phyloP scores from a whole-genome alignment of 2,888 invertebrate species.

The Caradrina kadenii region DNA sequence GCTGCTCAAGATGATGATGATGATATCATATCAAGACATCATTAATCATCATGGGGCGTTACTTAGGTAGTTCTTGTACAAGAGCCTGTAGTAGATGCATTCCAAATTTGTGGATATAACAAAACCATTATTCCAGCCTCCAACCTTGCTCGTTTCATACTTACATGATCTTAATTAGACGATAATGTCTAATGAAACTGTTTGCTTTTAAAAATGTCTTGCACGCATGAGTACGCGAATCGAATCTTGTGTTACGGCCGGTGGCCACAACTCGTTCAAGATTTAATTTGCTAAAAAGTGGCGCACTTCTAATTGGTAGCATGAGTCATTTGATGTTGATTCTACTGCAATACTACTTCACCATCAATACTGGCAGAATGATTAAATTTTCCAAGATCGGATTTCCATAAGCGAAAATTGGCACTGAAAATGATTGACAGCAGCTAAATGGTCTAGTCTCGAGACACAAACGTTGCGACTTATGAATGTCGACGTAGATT shows the following conservation, averaged over 20 bases:
- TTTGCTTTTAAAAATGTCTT: constrained; percentile 62
- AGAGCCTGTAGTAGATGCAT: neutral
- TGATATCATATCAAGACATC: constrained; percentile 7
- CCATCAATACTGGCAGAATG: constrained; percentile 17
- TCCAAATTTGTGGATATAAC: neutral
- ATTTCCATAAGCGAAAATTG: constrained; percentile 16
- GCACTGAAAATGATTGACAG: neutral
- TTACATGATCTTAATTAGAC: constrained; percentile 36
- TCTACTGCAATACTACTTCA: constrained; percentile 27
- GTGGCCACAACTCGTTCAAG: constrained; percentile 62
- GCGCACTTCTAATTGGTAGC: constrained; percentile 50
- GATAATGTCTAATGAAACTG: constrained; percentile 49
- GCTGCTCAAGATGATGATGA: neutral
- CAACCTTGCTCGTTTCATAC: constrained; percentile 4
- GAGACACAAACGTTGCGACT: constrained; percentile 12
- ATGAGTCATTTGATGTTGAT: constrained; percentile 44
- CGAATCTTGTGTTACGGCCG: constrained; percentile 67
- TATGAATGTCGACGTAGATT: constrained; percentile 7
- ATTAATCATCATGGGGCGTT: neutral
- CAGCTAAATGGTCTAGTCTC: constrained; percentile 9
- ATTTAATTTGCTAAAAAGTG: constrained; percentile 54
- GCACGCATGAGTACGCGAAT: constrained; percentile 68
- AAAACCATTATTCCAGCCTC: constrained; percentile 1
- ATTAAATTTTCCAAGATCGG: constrained; percentile 20
- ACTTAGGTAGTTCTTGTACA: neutral